phyloP scores from a whole-genome alignment of 2,797 vertebrate genomes.

The Crocodylus rhombifer region DNA sequence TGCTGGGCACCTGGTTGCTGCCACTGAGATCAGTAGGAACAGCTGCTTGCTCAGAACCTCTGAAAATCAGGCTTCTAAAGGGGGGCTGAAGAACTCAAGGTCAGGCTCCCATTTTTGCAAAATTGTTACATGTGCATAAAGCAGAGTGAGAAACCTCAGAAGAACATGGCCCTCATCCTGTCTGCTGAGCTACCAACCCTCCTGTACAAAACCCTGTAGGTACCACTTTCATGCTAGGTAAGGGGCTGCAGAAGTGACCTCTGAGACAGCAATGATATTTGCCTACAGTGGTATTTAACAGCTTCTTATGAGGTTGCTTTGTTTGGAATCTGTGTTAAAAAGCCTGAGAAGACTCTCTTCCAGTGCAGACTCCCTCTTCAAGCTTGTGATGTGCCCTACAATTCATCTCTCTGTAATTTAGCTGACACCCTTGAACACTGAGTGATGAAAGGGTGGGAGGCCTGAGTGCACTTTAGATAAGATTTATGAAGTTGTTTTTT shows the following conservation, averaged over 20 bases:
- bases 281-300: neutral
- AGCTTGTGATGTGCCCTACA: neutral
- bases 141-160: neutral
- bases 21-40: neutral
- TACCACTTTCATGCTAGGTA: neutral
- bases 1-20: neutral
- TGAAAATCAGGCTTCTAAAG: neutral
- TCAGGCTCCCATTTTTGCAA: neutral
- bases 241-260: accelerated
- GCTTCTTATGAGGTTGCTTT: neutral
- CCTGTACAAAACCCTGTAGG: neutral
- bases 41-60: neutral
- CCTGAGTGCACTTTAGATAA: constrained; percentile 40
- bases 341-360: neutral
- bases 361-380: neutral
- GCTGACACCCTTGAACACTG: constrained; percentile 11
- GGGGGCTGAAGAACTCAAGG: neutral
- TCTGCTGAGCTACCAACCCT: neutral
- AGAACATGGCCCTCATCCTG: neutral
- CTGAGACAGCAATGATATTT: accelerated
- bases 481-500: constrained; percentile 55
- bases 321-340: accelerated
- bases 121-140: accelerated
- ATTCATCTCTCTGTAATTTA: constrained; percentile 33
- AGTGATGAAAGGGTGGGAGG: constrained; percentile 43